These are phyloP conservation scores for Falco novaeseelandiae DNA, from an alignment of 2,797 vertebrate genomes.

Conservation along the genomic window DNA sequence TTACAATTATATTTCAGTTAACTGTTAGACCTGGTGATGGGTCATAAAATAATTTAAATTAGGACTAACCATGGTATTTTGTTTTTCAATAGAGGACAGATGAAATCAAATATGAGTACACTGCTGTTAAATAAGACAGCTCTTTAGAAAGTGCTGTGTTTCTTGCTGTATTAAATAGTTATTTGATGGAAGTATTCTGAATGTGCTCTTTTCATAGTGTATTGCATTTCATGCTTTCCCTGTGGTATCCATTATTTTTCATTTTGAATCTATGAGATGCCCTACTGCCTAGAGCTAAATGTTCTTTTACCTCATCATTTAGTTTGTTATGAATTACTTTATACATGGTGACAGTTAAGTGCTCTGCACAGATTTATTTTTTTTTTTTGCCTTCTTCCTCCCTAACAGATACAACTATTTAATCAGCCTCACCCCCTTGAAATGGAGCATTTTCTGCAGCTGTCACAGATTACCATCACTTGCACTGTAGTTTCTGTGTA, in stretches of 20 bases:
- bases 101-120: neutral
- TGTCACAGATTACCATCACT: neutral
- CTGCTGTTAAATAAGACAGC: neutral
- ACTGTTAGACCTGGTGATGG: neutral
- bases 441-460: neutral
- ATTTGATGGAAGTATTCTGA: neutral
- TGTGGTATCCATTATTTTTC: neutral
- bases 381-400: neutral
- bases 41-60: neutral
- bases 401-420: neutral
- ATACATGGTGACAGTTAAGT: conserved; percentile 1
- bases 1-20: neutral
- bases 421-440: neutral
- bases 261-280: neutral
- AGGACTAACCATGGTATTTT: neutral
- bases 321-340: neutral
- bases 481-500: neutral
- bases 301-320: conserved; percentile 31
- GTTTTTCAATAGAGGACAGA: neutral
- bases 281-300: conserved; percentile 5
- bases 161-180: neutral
- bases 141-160: neutral
- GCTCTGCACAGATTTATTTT: neutral
- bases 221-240: neutral
- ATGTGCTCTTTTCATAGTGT: neutral